Conservation (phyloP, 1,140 invertebrate genomes). For the Zaprionus lachaisei region DNA sequence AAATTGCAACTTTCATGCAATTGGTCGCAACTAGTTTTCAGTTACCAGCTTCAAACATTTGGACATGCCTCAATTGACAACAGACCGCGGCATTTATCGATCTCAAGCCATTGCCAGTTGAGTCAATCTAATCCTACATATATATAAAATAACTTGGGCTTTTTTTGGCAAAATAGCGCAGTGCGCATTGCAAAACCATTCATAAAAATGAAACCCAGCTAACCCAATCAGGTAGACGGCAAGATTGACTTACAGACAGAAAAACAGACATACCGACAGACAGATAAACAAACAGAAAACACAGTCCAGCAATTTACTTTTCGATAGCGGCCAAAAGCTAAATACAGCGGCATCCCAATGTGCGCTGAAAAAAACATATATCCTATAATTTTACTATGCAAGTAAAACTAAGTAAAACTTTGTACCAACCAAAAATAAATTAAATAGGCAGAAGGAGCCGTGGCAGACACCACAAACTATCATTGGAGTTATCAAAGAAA, state of each 20-base stretch:
- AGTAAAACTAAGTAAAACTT: no score
- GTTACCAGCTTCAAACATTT: background rate
- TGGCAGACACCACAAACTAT: no score
- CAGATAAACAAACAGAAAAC: background rate
- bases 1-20: background rate
- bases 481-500: no score
- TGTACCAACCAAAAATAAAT: no score
- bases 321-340: slow-evolving; percentile 13
- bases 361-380: background rate
- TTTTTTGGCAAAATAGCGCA: slow-evolving; percentile 15
- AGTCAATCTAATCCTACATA: background rate
- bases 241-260: background rate
- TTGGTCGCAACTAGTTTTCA: background rate
- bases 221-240: background rate
- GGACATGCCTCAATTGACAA: background rate
- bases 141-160: background rate
- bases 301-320: background rate
- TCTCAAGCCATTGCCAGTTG: slow-evolving; percentile 7
- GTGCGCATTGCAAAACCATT: slow-evolving; percentile 30
- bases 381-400: no score
- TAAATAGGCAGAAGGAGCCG: no score
- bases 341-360: background rate
- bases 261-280: background rate
- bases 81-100: background rate
- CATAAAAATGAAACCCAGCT: slow-evolving; percentile 33